phyloP scores from a whole-genome alignment of 2,888 invertebrate species.

The Ditylenchus weischeri region DNA sequence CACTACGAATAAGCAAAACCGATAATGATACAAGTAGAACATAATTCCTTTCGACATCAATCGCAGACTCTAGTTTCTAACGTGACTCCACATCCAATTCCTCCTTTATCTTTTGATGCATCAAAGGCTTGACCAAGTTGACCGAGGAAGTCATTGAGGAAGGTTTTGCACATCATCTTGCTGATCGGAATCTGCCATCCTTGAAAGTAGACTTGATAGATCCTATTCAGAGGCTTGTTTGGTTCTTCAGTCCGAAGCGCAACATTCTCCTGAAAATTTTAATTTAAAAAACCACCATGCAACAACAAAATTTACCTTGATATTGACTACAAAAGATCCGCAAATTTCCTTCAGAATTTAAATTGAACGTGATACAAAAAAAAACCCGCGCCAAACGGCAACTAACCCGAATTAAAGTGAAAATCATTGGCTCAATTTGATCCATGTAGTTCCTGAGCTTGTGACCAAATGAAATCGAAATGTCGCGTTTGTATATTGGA shows the following conservation, averaged over 20 bases:
- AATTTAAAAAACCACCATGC: neutral
- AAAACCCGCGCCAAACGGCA: neutral
- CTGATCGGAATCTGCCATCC: constrained; percentile 5
- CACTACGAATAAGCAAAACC: too few relatives aligned
- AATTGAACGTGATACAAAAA: neutral
- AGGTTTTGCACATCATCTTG: constrained; percentile 1
- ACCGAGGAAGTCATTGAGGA: neutral
- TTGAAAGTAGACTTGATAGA: constrained; percentile 2
- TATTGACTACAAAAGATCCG: neutral
- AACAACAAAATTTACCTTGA: neutral
- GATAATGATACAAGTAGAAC: neutral
- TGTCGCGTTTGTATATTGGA: neutral
- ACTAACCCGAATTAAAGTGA: neutral
- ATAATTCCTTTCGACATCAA: neutral
- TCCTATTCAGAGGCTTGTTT: neutral
- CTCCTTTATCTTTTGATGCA: neutral
- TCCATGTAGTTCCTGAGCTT: constrained; percentile 3
- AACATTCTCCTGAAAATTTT: too few relatives aligned
- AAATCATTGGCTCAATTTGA: neutral
- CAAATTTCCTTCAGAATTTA: neutral
- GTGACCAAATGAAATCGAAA: neutral
- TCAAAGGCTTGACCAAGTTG: constrained; percentile 1
- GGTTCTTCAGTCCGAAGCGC: too few relatives aligned
- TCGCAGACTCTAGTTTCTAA: too few relatives aligned
- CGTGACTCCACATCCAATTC: too few relatives aligned